Evolutionary conservation across 2,888 invertebrate species (phyloP).

Genomic region (Hyalella azteca): DNA sequence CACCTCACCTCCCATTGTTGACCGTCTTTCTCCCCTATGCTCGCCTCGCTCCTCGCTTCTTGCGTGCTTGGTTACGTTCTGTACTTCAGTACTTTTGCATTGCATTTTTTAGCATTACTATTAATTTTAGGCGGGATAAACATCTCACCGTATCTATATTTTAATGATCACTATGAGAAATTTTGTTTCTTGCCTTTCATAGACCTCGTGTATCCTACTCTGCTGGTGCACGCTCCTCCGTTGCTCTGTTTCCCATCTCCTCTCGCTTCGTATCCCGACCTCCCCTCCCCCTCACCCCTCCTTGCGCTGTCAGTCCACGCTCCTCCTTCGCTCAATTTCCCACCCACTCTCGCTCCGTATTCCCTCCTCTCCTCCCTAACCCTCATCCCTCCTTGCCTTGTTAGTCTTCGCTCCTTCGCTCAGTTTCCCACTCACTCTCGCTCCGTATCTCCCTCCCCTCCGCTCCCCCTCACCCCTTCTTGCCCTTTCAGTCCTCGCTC

Average conservation of each 20-base stretch:
- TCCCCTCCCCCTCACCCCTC: not conserved
- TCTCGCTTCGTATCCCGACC: not conserved
- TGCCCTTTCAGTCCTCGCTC: no score
- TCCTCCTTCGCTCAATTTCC: not conserved
- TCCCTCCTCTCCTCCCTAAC: not conserved
- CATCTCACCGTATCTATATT: no score
- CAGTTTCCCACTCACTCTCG: not conserved
- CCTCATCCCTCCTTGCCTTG: not conserved
- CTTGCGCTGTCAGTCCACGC: no score
- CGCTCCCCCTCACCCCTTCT: not conserved
- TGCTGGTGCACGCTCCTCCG: not conserved
- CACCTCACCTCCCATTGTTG: no score
- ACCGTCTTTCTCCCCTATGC: no score
- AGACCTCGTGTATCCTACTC: not conserved
- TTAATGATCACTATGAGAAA: not conserved
- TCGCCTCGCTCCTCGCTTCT: no score
- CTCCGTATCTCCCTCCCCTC: not conserved
- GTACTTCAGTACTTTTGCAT: not conserved
- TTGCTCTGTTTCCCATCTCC: not conserved
- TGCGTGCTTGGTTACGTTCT: no score
- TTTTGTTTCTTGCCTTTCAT: not conserved
- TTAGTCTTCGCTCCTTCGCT: not conserved
- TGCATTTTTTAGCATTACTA: not conserved
- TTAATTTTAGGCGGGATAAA: not conserved
- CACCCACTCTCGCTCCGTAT: not conserved